These are phyloP conservation scores for Leptothorax acervorum DNA, from an alignment of 2,888 invertebrate species.

Conservation along the genomic window DNA sequence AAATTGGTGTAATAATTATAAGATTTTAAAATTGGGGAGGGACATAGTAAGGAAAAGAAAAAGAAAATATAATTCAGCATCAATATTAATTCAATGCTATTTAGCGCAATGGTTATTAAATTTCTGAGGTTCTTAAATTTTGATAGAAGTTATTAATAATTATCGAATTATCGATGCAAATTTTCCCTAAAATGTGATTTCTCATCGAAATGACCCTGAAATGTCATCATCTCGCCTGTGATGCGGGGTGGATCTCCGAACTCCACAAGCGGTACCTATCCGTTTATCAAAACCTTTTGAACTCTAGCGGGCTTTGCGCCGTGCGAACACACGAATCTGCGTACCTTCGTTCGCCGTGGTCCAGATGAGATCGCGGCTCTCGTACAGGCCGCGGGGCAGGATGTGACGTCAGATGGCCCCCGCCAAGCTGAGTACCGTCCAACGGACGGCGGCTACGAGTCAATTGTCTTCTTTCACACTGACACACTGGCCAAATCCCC, in stretches of 20 bases:
- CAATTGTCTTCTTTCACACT: slow-evolving; percentile 82
- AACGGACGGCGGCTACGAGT: slow-evolving; percentile 76
- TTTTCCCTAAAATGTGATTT: not conserved
- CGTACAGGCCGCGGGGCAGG: slow-evolving; percentile 76
- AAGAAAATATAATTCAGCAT: not conserved
- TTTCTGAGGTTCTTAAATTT: not conserved
- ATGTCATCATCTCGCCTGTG: not conserved
- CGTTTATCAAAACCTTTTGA: slow-evolving; percentile 13
- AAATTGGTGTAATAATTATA: not conserved
- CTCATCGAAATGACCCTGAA: not conserved
- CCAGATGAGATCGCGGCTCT: slow-evolving; percentile 79
- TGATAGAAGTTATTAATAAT: not conserved
- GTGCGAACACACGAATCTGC: slow-evolving; percentile 72
- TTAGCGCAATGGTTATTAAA: not conserved
- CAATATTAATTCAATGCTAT: not conserved
- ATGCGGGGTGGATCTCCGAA: not conserved
- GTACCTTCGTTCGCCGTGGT: slow-evolving; percentile 78
- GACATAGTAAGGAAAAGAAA: not conserved
- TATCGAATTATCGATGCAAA: not conserved
- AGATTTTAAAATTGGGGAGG: not conserved
- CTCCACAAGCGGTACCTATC: not conserved
- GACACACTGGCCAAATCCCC: slow-evolving; percentile 66
- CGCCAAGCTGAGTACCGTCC: slow-evolving; percentile 69
- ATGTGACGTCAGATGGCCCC: slow-evolving; percentile 83
- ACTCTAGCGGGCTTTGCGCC: slow-evolving; percentile 13